Evolutionary conservation across 2,888 invertebrate species (phyloP), one percentile per base, ranked within the genome.

Genomic region (Adineta ricciae): DNA sequence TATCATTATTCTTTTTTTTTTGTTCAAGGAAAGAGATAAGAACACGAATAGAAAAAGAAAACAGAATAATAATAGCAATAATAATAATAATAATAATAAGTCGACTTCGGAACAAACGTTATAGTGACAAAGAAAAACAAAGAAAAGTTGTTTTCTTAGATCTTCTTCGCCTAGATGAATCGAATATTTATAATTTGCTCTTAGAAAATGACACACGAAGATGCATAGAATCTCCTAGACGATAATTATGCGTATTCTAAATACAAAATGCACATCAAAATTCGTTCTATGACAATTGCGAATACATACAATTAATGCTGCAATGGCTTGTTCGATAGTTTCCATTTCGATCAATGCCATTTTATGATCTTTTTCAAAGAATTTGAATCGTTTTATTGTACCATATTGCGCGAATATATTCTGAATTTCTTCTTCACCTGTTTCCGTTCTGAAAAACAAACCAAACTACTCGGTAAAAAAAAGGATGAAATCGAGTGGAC

Each of bases 181-280:
- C 64, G 32, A 64, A 64, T 78, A 78, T 78, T 78, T 78, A 78
- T 32, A 78, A 78, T 78, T 78, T 78, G 38, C 38, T 78, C 88
- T 99, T 99, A 89, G 98, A 98, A 93, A 99, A 99, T 88, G 98
- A 98, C 88, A 99, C 99, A 91, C 99, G 93, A 90, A 99, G 93
- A 92, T 99, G 98, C 92, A 96, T 97, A 91, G 97, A 96, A 91
- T 99, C 98, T 88, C 96, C 96, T 90, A 99, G 93, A 91, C 97
- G 97, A 92, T 94, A 95, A 93, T 99, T 99, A 94, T 99, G 91
- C 4, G 90, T 88, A 84, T 88, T 87, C 87, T 84, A 87, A 86
- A 84, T 78, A 84, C 36, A 19, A 38, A 38, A 50, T 19, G 2
- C 83, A 49, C 9, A 21, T 8, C 9, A 16, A 16, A 49, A 8